phyloP scores from a whole-genome alignment of 2,888 invertebrate genomes.

The Ypsolopha sequella region DNA sequence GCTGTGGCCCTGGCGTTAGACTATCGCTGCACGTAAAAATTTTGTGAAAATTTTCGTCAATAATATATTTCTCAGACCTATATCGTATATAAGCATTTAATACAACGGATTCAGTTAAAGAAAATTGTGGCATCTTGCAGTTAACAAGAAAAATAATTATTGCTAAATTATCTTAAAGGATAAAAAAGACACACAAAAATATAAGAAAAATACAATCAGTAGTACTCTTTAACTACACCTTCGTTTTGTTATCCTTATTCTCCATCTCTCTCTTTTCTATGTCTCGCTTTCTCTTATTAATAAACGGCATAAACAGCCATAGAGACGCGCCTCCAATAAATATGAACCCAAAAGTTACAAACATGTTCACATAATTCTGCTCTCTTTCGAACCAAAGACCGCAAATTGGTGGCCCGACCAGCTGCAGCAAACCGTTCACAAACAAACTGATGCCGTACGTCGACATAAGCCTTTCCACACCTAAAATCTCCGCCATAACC shows the following conservation, averaged over 20 bases:
- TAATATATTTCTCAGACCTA: no score
- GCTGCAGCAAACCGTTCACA: slow-evolving; percentile 84
- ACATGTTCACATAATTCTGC: slow-evolving; percentile 76
- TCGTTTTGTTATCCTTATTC: slow-evolving; percentile 7
- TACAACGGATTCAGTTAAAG: no score
- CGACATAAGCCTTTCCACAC: slow-evolving; percentile 84
- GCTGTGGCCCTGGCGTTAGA: no score
- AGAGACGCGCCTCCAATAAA: slow-evolving; percentile 79
- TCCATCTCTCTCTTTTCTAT: slow-evolving; percentile 18
- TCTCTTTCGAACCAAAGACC: slow-evolving; percentile 77
- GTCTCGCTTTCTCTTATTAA: slow-evolving; percentile 54
- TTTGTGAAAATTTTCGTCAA: no score
- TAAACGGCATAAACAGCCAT: slow-evolving; percentile 83
- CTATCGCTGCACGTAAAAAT: no score
- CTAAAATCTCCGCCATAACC: slow-evolving; percentile 90
- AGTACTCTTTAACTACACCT: not conserved
- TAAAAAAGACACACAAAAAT: not conserved
- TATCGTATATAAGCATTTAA: no score
- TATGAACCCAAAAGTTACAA: slow-evolving; percentile 80
- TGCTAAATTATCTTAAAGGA: no score
- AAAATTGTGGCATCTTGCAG: no score
- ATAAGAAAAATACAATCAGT: not conserved
- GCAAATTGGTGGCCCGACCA: slow-evolving; percentile 85
- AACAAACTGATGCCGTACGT: slow-evolving; percentile 90
- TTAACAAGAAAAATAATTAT: no score